Evolutionary conservation across 2,797 vertebrate genomes (phyloP).

Genomic region (Antrozous pallidus): DNA sequence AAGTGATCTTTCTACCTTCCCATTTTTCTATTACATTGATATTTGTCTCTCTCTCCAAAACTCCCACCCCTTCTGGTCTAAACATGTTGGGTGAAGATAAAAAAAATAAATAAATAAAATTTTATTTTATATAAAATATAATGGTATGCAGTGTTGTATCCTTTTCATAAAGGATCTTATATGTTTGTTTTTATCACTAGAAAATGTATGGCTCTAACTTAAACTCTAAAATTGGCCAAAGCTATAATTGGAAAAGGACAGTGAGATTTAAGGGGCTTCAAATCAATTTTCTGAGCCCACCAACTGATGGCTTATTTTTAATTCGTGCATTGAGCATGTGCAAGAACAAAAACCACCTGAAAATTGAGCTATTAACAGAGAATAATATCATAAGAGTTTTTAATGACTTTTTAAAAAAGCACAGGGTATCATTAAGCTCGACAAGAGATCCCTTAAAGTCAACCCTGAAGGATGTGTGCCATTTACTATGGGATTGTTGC

Average conservation of each 20-base stretch:
- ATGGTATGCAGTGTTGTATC: neutral
- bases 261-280: constrained; percentile 30
- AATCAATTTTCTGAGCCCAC: constrained; percentile 53
- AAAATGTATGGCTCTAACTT: constrained; percentile 34
- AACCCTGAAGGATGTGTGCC: neutral
- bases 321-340: constrained; percentile 49
- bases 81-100: neutral
- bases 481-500: constrained; percentile 63
- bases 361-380: constrained; percentile 39
- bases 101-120: neutral
- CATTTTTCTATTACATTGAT: neutral
- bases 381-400: constrained; percentile 25
- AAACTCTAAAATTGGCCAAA: constrained; percentile 39
- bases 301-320: constrained; percentile 52
- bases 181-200: neutral
- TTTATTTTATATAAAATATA: neutral
- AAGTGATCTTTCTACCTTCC: neutral
- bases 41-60: neutral
- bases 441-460: constrained; percentile 42
- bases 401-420: constrained; percentile 49
- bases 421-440: constrained; percentile 39
- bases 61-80: neutral
- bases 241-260: constrained; percentile 17
- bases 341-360: constrained; percentile 34
- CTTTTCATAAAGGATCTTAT: neutral